Evolutionary conservation across 2,113 vertebrate species (phyloP).

Genomic region (Sula dactylatra): DNA sequence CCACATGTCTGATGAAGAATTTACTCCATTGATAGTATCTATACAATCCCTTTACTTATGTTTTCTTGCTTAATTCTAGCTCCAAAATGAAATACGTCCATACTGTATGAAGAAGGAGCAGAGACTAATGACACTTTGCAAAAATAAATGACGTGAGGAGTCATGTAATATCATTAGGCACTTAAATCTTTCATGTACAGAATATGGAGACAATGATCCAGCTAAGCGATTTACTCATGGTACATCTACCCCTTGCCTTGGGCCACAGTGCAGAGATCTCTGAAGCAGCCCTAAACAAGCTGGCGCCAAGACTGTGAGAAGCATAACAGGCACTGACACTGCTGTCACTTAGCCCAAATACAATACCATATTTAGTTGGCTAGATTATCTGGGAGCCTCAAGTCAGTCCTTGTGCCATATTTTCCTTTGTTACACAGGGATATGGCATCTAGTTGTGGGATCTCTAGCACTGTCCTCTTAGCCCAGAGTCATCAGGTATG

Average conservation of each 20-base stretch:
- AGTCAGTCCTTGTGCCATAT: not conserved
- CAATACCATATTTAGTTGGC: not conserved
- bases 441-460: not conserved
- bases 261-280: not conserved
- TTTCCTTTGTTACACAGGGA: not conserved
- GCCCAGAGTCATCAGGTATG: not conserved
- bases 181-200: not conserved
- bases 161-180: not conserved
- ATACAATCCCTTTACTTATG: not conserved
- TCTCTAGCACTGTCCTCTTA: not conserved
- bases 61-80: not conserved
- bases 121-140: not conserved
- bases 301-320: not conserved
- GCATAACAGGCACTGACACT: not conserved
- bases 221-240: not conserved
- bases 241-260: not conserved
- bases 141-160: not conserved
- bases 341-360: not conserved
- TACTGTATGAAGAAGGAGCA: not conserved
- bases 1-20: not conserved
- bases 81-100: not conserved
- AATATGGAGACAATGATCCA: not conserved
- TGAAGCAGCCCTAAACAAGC: not conserved
- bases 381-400: not conserved
- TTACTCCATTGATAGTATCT: not conserved